Base-by-base conservation (phyloP, 2,113 vertebrate genomes). In the Jacana jacana region DNA sequence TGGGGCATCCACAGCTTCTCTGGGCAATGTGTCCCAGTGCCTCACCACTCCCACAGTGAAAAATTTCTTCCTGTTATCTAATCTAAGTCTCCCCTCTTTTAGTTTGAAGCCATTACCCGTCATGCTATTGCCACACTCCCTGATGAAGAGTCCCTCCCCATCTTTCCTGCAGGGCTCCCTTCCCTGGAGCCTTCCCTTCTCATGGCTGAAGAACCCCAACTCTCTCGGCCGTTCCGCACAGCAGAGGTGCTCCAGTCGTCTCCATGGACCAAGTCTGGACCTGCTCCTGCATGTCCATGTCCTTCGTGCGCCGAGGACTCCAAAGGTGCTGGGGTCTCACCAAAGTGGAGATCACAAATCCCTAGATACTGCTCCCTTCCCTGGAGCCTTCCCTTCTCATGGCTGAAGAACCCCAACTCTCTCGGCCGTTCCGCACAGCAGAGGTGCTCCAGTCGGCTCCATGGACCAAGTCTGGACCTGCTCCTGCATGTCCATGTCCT, bases 361-460 rank as follows among this genome's bases (percentile, higher is more conserved):
- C 40, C 10, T 28, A 7, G 2, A 6, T 1, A 7, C 30, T 1
- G n/a, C n/a, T n/a, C n/a, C n/a, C n/a, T n/a, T n/a, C n/a, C 15
- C 14, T 4, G 7, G n/a, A 17, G 23, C 58, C 20, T 58, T 58
- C 55, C 22, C 55, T 14, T 58, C 20, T 22, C 55, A 31, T 23
- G 33, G 33, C 33, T 58, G n/a, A 35, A 37, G n/a, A 23, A 10
- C 23, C 23, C 23, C 23, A 25, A 6, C 55, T 14, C 55, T 23
- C 55, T n/a, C 55, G n/a, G 55, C 20, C 20, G 22, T 33, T n/a
- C 20, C 5, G n/a, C 20, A 23, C 4, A 22, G 14, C n/a, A 60
- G n/a, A 35, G 23, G 8, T 17, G n/a, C n/a, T 37, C 58, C 23
- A 60, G n/a, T 23, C 23, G 9, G 10, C 51, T 52, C 51, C 27